Conservation (phyloP, 2,888 invertebrate species). For the Azorinus chamasolen region DNA sequence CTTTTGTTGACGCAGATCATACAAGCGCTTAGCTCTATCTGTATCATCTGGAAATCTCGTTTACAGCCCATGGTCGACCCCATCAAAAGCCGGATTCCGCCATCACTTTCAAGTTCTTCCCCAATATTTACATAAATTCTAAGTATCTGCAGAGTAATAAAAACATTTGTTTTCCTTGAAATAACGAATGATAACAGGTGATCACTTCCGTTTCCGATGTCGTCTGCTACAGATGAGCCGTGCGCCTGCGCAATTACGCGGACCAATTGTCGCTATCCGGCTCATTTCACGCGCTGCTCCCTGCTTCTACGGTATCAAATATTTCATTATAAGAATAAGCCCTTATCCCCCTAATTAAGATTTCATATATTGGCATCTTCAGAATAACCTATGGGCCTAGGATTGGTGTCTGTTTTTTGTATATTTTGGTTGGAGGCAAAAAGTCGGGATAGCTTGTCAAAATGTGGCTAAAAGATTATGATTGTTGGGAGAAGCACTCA, state of each 20-base stretch:
- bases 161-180: conserved; percentile 59
- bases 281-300: conserved; percentile 21
- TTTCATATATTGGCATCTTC: no score
- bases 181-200: conserved; percentile 58
- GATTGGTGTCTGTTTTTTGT: no score
- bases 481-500: no score
- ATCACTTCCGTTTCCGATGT: conserved; percentile 47
- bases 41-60: conserved; percentile 19
- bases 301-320: no score
- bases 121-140: conserved; percentile 60
- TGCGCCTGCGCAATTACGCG: conserved; percentile 44
- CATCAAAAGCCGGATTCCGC: no score
- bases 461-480: no score
- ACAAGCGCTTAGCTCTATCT: conserved; percentile 21
- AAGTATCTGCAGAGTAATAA: conserved; percentile 50
- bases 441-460: no score
- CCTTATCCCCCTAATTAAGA: no score
- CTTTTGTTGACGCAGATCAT: conserved; percentile 43
- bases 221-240: conserved; percentile 49
- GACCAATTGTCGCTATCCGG: conserved; percentile 50
- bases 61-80: conserved; percentile 10
- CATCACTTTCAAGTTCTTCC: conserved; percentile 44
- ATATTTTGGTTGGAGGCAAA: no score
- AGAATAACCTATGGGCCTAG: no score
- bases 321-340: no score